These are phyloP conservation scores for Chiloscyllium punctatum DNA, from an alignment of 2,797 vertebrate species.

Conservation along the genomic window DNA sequence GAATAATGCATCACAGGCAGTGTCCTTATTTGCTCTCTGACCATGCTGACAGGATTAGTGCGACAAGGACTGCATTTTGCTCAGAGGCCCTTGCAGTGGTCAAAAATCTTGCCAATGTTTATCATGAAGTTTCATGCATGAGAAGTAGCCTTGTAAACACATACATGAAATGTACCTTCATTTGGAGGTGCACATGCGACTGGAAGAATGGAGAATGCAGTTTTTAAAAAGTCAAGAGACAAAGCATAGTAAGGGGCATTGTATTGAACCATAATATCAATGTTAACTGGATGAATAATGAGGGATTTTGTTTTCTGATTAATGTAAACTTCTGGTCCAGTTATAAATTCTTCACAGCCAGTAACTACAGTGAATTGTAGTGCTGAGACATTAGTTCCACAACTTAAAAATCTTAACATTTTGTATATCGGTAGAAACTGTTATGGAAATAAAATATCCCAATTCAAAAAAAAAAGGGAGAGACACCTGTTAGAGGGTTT, in stretches of 20 bases:
- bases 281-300: neutral
- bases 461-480: neutral
- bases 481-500: neutral
- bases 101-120: neutral
- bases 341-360: slow-evolving; percentile 33
- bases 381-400: neutral
- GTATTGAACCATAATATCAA: neutral
- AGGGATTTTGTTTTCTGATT: neutral
- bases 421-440: neutral
- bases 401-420: slow-evolving; percentile 8
- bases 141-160: neutral
- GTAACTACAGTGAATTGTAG: slow-evolving; percentile 20
- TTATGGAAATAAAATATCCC: slow-evolving; percentile 16
- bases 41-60: neutral
- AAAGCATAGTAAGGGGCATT: too few species aligned
- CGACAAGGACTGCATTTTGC: neutral
- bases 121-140: neutral
- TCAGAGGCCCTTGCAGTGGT: neutral
- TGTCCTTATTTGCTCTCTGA: too few species aligned
- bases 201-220: neutral
- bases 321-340: neutral
- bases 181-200: neutral
- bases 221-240: neutral
- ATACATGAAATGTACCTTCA: neutral
- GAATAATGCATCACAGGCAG: neutral